phyloP scores from a whole-genome alignment of 2,797 vertebrate genomes.

The Rhinatrema bivittatum region DNA sequence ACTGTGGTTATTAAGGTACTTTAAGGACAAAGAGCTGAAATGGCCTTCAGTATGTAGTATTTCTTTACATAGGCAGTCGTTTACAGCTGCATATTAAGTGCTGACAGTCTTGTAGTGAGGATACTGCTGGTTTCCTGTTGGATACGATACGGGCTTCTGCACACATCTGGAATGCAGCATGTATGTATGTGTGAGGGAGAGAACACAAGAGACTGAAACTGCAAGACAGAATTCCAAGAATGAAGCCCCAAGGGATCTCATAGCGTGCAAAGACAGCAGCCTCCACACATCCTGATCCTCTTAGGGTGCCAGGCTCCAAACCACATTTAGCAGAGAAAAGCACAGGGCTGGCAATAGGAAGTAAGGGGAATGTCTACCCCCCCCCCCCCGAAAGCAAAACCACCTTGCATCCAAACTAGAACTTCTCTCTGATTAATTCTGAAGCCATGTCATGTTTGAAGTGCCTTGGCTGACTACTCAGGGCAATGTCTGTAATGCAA shows the following conservation, averaged over 20 bases:
- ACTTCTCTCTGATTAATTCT: too few species aligned
- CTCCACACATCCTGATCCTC: fast-evolving
- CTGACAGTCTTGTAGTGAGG: too few species aligned
- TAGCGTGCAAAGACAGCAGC: neutral
- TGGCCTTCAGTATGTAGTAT: too few species aligned
- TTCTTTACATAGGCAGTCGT: too few species aligned
- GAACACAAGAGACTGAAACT: fast-evolving
- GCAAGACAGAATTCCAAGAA: neutral
- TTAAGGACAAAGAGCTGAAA: too few species aligned
- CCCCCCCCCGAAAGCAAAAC: neutral
- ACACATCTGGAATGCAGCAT: neutral
- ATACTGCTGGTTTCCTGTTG: neutral
- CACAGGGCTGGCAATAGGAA: neutral
- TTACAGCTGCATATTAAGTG: too few species aligned
- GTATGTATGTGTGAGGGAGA: fast-evolving
- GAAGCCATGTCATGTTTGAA: too few species aligned
- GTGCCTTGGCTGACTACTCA: too few species aligned
- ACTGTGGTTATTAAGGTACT: too few species aligned
- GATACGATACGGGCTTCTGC: neutral
- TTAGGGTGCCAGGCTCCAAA: fast-evolving
- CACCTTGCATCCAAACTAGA: neutral
- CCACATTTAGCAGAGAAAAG: neutral
- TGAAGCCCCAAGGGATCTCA: neutral
- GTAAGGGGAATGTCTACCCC: neutral
- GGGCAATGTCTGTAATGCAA: too few species aligned